Base-by-base conservation (phyloP, 2,797 vertebrate species). In the Hypotaenidia okinawae region DNA sequence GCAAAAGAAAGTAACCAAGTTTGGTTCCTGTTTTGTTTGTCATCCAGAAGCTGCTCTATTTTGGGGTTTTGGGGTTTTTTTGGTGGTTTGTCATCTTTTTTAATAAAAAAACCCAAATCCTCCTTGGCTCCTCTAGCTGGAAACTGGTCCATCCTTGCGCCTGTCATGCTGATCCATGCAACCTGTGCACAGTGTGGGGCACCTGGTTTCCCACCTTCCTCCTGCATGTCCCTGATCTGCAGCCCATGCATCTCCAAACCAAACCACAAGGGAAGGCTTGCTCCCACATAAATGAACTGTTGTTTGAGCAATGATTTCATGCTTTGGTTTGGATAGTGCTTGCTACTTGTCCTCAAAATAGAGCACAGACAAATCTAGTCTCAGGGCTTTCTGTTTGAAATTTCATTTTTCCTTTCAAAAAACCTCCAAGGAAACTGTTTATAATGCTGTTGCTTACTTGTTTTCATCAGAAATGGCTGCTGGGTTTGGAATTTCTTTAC, bases 91-190 rank as follows among this genome's bases (percentile, higher is more conserved):
- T 18, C 18, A 18, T 45, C 18, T 19, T n/a, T n/a, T n/a, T n/a
- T n/a, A n/a, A n/a, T 7, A 15, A 52, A 51, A 51, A 13, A 51
- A 25, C 25, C 0, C 16, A 51, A 51, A 25, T 0, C 16, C 3
- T 11, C 8, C 16, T 28, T 35, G 28, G 22, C 25, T 62, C 2
- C 18, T 70, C 35, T n/a, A 10, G 2, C 35, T 64, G n/a, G 28
- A 19, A 68, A 35, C 17, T n/a, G 39, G 18, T 22, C 58, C 28
- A 43, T 21, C 52, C 25, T 54, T 78, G 74, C 21, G 6, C 1
- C 49, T 68, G 27, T 55, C 39, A 21, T 59, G 39, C 61, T 92
- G 47, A 22, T 23, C 30, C 1, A 1, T 47, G 45, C 11, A 7
- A 17, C 6, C 58, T 62, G 30, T 58, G 39, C 41, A 1, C 19